Evolutionary conservation across 2,113 vertebrate genomes (phyloP), one percentile per base, ranked within the genome.

Genomic region (Clarias gariepinus): DNA sequence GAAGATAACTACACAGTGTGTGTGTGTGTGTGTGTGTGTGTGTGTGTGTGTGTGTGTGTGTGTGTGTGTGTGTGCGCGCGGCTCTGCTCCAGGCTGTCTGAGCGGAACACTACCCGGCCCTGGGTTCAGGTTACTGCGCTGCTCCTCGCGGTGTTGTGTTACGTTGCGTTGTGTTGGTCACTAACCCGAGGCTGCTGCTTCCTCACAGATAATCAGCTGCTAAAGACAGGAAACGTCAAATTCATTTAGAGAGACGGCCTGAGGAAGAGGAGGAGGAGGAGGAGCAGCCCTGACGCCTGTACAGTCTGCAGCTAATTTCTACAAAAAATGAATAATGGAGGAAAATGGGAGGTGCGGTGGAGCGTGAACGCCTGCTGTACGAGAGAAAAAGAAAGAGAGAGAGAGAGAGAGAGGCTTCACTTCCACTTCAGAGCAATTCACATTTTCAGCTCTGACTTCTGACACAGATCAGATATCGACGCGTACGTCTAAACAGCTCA

Each of bases 161-260:
- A 63, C 81, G 41, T 84, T 73, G 36, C 3, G 10, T 5, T 74
- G 71, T 36, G 2, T 41, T 0, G 73, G 81, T 52, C 57, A 30
- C 52, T 8, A 78, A 78, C 63, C 63, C 21, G 81, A 88, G 82
- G 79, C 84, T 88, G 86, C 89, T 87, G 85, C 84, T 89, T 89
- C 89, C 89, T 84, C 81, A 69, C 76, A 86, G 84, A 85, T 90
- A 90, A 90, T 90, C 86, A 88, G 76, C 84, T 36, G 52, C 73
- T 79, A 58, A 60, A 87, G 89, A 88, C 89, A 88, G 84, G 64
- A 90, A 66, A 86, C 55, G 76, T 90, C 89, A 88, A 69, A 87
- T 83, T 82, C 66, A 76, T 88, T 88, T 86, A 88, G 58, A 86
- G 74, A 88, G 84, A 88, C 69, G 69, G 81, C 47, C 68, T 52